These are phyloP conservation scores for Poliocrania exsul DNA, from an alignment of 2,797 vertebrate species.

Conservation along the genomic window DNA sequence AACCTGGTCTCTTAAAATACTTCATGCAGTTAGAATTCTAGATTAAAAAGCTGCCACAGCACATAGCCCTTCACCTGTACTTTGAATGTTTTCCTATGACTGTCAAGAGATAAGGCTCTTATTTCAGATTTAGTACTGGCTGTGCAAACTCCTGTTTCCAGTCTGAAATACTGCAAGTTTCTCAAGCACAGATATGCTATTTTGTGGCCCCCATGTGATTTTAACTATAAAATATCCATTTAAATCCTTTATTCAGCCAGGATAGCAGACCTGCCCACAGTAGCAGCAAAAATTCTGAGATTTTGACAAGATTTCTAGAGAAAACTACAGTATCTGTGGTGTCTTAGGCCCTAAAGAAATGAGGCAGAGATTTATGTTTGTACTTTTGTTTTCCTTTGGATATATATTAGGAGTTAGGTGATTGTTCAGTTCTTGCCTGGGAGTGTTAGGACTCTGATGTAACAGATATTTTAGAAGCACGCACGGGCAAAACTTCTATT, in stretches of 20 bases:
- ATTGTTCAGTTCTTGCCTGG: neutral
- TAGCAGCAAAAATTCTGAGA: neutral
- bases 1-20: neutral
- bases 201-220: neutral
- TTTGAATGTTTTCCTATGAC: neutral
- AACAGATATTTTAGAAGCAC: neutral
- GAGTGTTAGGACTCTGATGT: neutral
- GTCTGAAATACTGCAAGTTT: neutral
- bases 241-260: neutral
- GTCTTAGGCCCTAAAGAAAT: neutral
- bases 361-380: neutral
- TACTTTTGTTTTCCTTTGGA: neutral
- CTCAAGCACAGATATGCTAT: neutral
- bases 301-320: neutral
- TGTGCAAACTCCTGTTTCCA: neutral
- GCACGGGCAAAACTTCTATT: neutral
- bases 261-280: neutral
- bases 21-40: neutral
- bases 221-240: neutral
- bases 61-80: neutral
- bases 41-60: neutral
- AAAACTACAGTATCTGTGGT: neutral
- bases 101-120: neutral
- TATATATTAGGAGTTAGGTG: neutral
- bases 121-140: neutral